Base-by-base conservation (phyloP, 1,140 invertebrate genomes). In the Cydia pomonella region DNA sequence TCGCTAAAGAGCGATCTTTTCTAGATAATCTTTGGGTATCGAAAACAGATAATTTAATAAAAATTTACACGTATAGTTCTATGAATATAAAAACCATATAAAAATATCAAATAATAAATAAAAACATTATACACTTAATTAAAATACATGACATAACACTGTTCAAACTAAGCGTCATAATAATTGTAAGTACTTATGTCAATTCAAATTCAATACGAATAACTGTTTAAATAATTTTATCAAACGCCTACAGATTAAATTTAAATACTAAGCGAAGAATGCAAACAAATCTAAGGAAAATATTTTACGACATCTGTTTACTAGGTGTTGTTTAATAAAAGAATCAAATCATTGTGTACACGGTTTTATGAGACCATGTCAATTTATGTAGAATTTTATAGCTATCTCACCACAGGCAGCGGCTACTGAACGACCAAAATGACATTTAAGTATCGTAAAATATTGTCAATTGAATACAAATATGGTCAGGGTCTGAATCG, bases 241-340 rank as follows among this genome's bases (percentile, higher is more conserved):
- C 25, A 66, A 10, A 38, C 27, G 16, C 29, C 64, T 69, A 38
- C 63, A 25, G 23, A 64, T 33, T 29, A 33, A 16, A 38, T 69
- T 69, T 69, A 33, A 69, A 69, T 69, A 18, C 3, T 18, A 25
- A 25, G 12, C 62, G 25, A 29, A 66, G 23, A 66, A 66, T 16
- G 27, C 18, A 21, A 33, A 33, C 25, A 69, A 69, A 59, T 23
- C 18, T 59, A 59, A n/a, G 29, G 9, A 69, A 16, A 69, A 41
- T 69, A 69, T 18, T 69, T 38, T 69, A 69, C n/a, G 18, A 18
- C 16, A 18, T 38, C 27, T 33, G 27, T 69, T 69, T 69, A 69
- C 64, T 33, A 76, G 53, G 74, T 77, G 66, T 74, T 77, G 66
- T 74, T 63, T 72, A 77, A 75, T 77, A 77, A 77, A 77, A 75